phyloP scores from a whole-genome alignment of 2,113 vertebrate genomes.

The Ageneiosus marmoratus region DNA sequence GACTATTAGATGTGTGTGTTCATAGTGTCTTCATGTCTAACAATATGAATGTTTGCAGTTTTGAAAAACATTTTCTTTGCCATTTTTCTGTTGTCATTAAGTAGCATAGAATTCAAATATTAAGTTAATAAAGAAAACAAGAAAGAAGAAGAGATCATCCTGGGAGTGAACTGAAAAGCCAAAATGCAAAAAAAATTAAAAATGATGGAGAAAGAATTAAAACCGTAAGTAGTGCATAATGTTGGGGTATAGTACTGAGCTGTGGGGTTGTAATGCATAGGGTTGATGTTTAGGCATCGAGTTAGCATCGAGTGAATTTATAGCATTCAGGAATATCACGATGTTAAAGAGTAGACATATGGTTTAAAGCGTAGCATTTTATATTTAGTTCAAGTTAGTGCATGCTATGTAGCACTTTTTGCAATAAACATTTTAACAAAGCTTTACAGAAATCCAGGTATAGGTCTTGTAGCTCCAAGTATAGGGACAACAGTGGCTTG shows the following conservation, averaged over 20 bases:
- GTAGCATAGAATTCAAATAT: not conserved
- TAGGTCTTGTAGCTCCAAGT: not conserved
- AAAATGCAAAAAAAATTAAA: not conserved
- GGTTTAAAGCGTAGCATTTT: not conserved
- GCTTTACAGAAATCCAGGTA: constrained; percentile 4
- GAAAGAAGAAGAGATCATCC: not conserved
- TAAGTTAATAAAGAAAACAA: not conserved
- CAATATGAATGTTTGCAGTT: constrained; percentile 90
- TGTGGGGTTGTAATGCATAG: not conserved
- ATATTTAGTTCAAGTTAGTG: not conserved
- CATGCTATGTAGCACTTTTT: constrained; percentile 21
- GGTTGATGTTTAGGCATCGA: not conserved
- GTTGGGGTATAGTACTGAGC: not conserved
- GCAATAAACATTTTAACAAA: not conserved
- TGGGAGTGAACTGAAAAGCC: not conserved
- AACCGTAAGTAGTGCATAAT: not conserved
- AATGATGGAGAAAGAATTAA: not conserved
- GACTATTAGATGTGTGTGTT: constrained; percentile 71
- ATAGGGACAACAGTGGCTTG: not conserved
- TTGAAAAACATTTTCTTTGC: constrained; percentile 84
- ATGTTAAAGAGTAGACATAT: not conserved
- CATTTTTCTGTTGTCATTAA: constrained; percentile 35
- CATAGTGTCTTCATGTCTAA: constrained; percentile 86
- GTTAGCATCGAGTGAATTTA: not conserved
- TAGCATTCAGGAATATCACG: not conserved